Conservation (phyloP, 1,140 invertebrate species). For the Pteromalus puparum region DNA sequence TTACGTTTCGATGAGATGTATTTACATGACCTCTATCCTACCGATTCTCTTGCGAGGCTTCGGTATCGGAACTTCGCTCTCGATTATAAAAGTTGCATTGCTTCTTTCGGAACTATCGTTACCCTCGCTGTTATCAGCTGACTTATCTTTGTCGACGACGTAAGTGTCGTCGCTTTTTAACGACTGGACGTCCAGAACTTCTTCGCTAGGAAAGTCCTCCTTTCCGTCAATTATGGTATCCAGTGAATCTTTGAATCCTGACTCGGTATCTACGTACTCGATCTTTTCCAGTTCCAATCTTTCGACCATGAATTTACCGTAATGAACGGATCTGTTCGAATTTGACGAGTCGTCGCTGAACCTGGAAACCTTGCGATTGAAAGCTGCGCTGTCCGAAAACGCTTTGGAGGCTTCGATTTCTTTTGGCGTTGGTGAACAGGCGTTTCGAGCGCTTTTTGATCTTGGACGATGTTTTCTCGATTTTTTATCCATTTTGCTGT, state of each 20-base stretch:
- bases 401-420: slow-evolving; percentile 52
- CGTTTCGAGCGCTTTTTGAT: slow-evolving; percentile 55
- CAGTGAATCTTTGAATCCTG: slow-evolving; percentile 37
- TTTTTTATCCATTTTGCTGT: background rate
- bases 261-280: slow-evolving; percentile 3
- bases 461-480: slow-evolving; percentile 26
- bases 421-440: slow-evolving; percentile 40
- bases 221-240: slow-evolving; percentile 27
- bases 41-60: slow-evolving; percentile 58
- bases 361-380: slow-evolving; percentile 48
- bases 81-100: slow-evolving; percentile 68
- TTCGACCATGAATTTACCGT: slow-evolving; percentile 3
- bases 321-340: background rate
- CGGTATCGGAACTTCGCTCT: slow-evolving; percentile 63
- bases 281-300: slow-evolving; percentile 10
- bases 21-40: slow-evolving; percentile 46
- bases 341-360: slow-evolving; percentile 45
- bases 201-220: slow-evolving; percentile 34
- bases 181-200: slow-evolving; percentile 50
- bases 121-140: slow-evolving; percentile 47
- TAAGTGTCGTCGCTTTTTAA: slow-evolving; percentile 66
- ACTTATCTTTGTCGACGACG: slow-evolving; percentile 57
- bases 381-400: slow-evolving; percentile 56
- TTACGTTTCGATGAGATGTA: background rate
- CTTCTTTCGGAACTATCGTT: slow-evolving; percentile 61